These are phyloP conservation scores for Mastigias papua DNA, from an alignment of 30 jellyfish, hydroid and myxozoan species.

Conservation along the genomic window DNA sequence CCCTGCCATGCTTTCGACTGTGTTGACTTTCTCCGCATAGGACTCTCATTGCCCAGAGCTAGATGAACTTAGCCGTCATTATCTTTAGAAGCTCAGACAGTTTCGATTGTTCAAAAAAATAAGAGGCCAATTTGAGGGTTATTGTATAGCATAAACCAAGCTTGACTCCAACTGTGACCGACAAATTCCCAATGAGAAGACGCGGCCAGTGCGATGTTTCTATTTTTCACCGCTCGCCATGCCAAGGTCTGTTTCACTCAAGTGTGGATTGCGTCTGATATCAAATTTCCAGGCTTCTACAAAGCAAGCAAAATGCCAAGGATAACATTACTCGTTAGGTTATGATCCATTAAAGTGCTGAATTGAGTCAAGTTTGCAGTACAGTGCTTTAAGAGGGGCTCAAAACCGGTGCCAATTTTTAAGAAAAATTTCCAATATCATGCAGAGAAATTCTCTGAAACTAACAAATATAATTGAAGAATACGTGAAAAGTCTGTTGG, in stretches of 20 bases:
- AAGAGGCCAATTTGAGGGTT: constrained; percentile 38
- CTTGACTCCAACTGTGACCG: constrained; percentile 38
- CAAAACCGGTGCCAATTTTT: no score
- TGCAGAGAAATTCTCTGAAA: no score
- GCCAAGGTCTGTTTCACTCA: background rate
- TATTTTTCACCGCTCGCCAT: background rate
- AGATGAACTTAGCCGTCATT: constrained; percentile 12
- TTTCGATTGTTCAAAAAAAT: background rate
- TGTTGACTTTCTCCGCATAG: background rate
- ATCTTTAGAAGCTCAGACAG: constrained; percentile 1
- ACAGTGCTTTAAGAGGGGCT: no score
- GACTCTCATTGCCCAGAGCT: constrained; percentile 19
- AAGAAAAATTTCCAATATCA: no score
- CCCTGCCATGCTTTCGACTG: constrained; percentile 2
- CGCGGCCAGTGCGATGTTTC: background rate
- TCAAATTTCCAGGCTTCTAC: background rate
- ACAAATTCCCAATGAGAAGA: background rate
- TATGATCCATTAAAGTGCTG: no score
- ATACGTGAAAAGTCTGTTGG: no score
- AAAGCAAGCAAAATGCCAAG: background rate
- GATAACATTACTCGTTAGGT: no score
- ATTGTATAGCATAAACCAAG: constrained; percentile 26
- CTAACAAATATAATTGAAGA: no score
- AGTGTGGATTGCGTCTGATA: background rate
- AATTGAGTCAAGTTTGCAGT: no score